phyloP scores from a whole-genome alignment of 2,797 vertebrate genomes.

The Hippoglossus hippoglossus region DNA sequence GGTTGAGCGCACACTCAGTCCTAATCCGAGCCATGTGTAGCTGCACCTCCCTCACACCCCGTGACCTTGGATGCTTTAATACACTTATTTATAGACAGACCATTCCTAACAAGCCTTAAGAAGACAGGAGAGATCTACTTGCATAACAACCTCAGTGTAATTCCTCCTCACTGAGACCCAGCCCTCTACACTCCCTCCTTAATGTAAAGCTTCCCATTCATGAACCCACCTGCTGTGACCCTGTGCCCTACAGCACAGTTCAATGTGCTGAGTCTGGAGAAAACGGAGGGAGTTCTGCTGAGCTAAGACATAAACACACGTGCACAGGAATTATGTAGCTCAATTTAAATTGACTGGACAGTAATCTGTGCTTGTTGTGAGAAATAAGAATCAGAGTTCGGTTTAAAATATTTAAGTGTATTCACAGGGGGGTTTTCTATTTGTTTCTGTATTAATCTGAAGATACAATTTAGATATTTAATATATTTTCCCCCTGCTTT shows the following conservation, averaged over 20 bases:
- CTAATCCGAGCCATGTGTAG: slow-evolving; percentile 73
- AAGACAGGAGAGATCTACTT: slow-evolving; percentile 59
- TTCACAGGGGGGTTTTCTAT: no score
- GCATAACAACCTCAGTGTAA: slow-evolving; percentile 46
- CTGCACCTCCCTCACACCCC: slow-evolving; percentile 48
- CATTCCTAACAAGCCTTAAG: slow-evolving; percentile 47
- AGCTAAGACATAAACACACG: no score
- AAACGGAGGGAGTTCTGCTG: no score
- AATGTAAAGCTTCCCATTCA: slow-evolving; percentile 54
- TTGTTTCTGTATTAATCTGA: no score
- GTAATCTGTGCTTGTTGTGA: no score
- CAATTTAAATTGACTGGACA: no score
- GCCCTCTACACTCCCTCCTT: neutral
- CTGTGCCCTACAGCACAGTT: neutral
- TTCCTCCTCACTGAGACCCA: slow-evolving; percentile 16
- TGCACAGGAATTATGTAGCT: no score
- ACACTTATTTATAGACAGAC: slow-evolving; percentile 74
- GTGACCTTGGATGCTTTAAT: slow-evolving; percentile 56
- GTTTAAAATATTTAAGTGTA: no score
- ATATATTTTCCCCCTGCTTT: no score
- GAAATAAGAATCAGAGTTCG: no score
- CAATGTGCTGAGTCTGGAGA: neutral
- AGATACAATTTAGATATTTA: no score
- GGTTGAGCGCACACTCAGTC: slow-evolving; percentile 46
- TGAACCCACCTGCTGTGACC: slow-evolving; percentile 31